phyloP scores from a whole-genome alignment of 30 jellyfish, hydroid and myxozoan genomes.

The Phacellophora camtschatica region DNA sequence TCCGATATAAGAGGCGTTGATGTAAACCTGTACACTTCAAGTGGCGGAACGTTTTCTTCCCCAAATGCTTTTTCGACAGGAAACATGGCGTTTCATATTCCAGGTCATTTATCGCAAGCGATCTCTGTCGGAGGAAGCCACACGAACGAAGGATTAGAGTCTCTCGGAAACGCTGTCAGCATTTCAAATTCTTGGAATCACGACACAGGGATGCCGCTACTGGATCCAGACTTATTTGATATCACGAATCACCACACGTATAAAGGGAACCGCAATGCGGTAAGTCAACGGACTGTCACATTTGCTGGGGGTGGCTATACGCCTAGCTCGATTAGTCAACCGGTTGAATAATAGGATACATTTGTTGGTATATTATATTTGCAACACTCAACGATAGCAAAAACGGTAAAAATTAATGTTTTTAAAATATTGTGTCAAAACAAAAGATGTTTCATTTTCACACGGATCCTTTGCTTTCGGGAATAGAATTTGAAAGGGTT shows the following conservation, averaged over 20 bases:
- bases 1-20: not conserved
- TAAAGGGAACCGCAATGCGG: slow-evolving; percentile 8
- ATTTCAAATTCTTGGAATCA: slow-evolving; percentile 19
- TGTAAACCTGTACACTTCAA: not conserved
- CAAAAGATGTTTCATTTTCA: too few species aligned
- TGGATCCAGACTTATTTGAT: slow-evolving; percentile 27
- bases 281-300: slow-evolving; percentile 31
- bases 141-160: not conserved
- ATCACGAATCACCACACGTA: slow-evolving; percentile 23
- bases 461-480: too few species aligned
- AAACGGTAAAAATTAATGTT: too few species aligned
- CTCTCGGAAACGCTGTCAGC: slow-evolving; percentile 3
- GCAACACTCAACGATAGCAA: not conserved
- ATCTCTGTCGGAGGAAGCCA: slow-evolving; percentile 8
- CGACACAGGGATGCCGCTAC: slow-evolving; percentile 1
- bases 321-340: slow-evolving; percentile 40
- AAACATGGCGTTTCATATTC: slow-evolving; percentile 25
- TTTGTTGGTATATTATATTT: not conserved
- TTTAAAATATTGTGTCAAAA: too few species aligned
- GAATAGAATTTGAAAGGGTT: too few species aligned
- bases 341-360: slow-evolving; percentile 19
- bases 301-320: slow-evolving; percentile 51
- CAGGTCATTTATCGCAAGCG: slow-evolving; percentile 28
- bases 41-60: not conserved
- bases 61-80: not conserved